Evolutionary conservation across 2,888 invertebrate species (phyloP).

Genomic region (Lasioglossum malachurum): DNA sequence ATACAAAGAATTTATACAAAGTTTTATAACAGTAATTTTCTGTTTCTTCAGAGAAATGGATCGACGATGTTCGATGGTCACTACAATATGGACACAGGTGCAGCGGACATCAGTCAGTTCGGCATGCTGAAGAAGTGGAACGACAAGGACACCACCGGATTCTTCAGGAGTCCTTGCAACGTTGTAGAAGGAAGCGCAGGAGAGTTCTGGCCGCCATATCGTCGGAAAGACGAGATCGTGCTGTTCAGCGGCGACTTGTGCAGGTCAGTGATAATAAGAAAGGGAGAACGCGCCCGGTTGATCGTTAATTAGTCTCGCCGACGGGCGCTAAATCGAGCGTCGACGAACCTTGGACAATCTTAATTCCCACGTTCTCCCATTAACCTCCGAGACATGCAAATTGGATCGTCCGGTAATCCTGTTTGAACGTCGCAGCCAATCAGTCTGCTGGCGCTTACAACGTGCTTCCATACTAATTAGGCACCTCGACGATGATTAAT

Average conservation of each 20-base stretch:
- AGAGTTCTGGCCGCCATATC: conserved; percentile 91
- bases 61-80: conserved; percentile 90
- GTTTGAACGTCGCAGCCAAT: conserved; percentile 27
- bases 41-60: conserved; percentile 88
- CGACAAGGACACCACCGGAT: conserved; percentile 86
- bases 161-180: conserved; percentile 87
- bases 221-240: conserved; percentile 87
- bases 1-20: too few relatives aligned
- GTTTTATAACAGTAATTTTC: too few relatives aligned
- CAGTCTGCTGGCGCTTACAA: not conserved
- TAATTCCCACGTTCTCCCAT: conserved; percentile 15
- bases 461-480: not conserved
- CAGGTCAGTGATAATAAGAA: conserved; percentile 84
- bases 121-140: conserved; percentile 92
- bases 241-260: conserved; percentile 92
- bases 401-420: conserved; percentile 56
- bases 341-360: conserved; percentile 19
- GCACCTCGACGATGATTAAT: not conserved
- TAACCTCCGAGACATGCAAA: conserved; percentile 54
- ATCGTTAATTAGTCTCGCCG: conserved; percentile 27
- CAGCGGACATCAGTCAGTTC: conserved; percentile 87
- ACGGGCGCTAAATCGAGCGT: conserved; percentile 17
- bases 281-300: not conserved
- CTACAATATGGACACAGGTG: conserved; percentile 92
- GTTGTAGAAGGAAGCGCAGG: conserved; percentile 91